Evolutionary conservation across 2,113 vertebrate species (phyloP), one percentile per base, ranked within the genome.

Genomic region (Vulpes vulpes): DNA sequence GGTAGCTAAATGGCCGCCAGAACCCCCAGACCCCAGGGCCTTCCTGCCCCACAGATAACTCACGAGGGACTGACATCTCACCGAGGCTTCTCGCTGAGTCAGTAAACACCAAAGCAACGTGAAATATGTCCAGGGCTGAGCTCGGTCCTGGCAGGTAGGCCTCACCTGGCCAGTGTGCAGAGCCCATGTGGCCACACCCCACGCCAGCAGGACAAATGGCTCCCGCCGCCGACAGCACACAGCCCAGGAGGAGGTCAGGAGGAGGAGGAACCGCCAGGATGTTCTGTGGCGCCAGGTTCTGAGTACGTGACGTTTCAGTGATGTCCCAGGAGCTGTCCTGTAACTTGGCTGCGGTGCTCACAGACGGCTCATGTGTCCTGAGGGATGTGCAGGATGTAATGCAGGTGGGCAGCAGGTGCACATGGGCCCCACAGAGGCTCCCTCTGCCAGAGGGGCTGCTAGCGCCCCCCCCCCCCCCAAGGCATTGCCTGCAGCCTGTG

Each of bases 241-340:
- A 43, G 43, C 43, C 43, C 43, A 43, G 43, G 43, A 43, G 43
- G 43, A 3, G 69, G 43, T 0, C 38, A 27, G 43, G 27, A 76
- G 73, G 73, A 43, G 16, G 73, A 76, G 15, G 43, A 9, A 14
- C 43, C 0, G 12, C 43, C 10, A 15, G 73, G 12, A 12, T 0
- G 6, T 8, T 25, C 23, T 14, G 12, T 0, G 23, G 73, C 2
- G 0, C 27, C 4, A 2, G 25, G 4, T 30, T 9, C 43, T 51
- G 43, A 30, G 9, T 9, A 17, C 1, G 3, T 17, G 74, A 10
- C 16, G 2, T 55, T n/a, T 11, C 5, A 20, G 17, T 5, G 51
- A n/a, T 0, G 1, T 30, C 49, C 17, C 8, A 17, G 51, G 76
- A 20, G 27, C 76, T 11, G 27, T 17, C 20, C 76, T n/a, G 51